Conservation (phyloP, 1,140 invertebrate species). For the Temnothorax curvispinosus region DNA sequence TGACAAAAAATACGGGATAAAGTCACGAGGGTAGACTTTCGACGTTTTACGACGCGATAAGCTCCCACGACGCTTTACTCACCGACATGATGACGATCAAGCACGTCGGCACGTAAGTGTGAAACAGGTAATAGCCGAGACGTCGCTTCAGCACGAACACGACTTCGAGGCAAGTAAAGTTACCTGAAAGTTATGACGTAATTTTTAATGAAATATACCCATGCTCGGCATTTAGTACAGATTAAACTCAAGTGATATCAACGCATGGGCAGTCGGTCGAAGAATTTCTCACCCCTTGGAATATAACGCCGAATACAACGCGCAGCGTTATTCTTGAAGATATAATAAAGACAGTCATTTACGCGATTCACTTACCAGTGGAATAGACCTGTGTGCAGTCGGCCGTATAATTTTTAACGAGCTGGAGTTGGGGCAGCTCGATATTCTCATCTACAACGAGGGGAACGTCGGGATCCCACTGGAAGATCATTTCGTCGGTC, state of each 20-base stretch:
- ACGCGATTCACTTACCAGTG: slow-evolving; percentile 88
- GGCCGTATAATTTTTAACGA: slow-evolving; percentile 93
- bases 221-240: background rate
- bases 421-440: slow-evolving; percentile 93
- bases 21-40: background rate
- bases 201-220: background rate
- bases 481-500: slow-evolving; percentile 95
- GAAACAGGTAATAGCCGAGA: slow-evolving; percentile 94
- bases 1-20: slow-evolving; percentile 17
- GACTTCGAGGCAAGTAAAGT: slow-evolving; percentile 95
- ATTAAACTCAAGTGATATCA: slow-evolving; percentile 31
- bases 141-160: slow-evolving; percentile 94
- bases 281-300: background rate
- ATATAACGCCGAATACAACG: background rate
- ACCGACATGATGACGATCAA: slow-evolving; percentile 96
- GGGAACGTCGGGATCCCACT: slow-evolving; percentile 95
- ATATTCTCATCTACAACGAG: slow-evolving; percentile 96
- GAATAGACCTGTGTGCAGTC: slow-evolving; percentile 96
- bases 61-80: slow-evolving; percentile 21
- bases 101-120: slow-evolving; percentile 95
- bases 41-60: no score
- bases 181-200: slow-evolving; percentile 86
- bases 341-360: background rate
- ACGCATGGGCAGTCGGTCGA: background rate
- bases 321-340: background rate